Evolutionary conservation across 2,888 invertebrate species (phyloP).

Genomic region (Atethmia centrago): DNA sequence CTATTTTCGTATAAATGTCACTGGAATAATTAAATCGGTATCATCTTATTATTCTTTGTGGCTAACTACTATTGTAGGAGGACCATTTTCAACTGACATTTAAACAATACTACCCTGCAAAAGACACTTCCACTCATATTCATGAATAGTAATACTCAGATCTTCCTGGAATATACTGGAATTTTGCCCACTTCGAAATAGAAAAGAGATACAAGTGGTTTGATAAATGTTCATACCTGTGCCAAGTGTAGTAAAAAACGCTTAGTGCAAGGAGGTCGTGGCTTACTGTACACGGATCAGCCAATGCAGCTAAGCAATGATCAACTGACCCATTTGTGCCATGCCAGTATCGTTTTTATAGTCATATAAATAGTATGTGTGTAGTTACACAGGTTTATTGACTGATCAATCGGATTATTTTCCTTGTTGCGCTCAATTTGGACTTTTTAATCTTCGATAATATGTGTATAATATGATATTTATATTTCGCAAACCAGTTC

Average conservation of each 20-base stretch:
- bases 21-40: background rate
- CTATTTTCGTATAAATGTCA: background rate
- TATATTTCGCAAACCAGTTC: conserved; percentile 8
- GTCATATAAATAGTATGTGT: background rate
- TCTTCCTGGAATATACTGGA: conserved; percentile 35
- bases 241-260: conserved; percentile 49
- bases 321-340: conserved; percentile 56
- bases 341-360: conserved; percentile 22
- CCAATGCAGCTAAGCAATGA: conserved; percentile 57
- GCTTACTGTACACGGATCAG: conserved; percentile 54
- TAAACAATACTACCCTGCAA: background rate
- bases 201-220: conserved; percentile 33
- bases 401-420: conserved; percentile 27
- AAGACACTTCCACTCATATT: background rate
- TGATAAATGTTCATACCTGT: conserved; percentile 32
- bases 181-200: conserved; percentile 41
- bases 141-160: background rate
- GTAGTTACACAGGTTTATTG: conserved; percentile 45
- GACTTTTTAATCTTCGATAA: background rate
- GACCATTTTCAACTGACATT: conserved; percentile 5
- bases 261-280: conserved; percentile 59
- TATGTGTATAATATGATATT: background rate
- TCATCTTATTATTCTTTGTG: background rate
- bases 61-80: background rate
- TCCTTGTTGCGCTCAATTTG: conserved; percentile 3